Percentiles rank a stretch among this genome's conserved stretches.
Evolutionary conservation across 2,888 invertebrate genomes (phyloP).

Genomic region (Sphecodes monilicornis): DNA sequence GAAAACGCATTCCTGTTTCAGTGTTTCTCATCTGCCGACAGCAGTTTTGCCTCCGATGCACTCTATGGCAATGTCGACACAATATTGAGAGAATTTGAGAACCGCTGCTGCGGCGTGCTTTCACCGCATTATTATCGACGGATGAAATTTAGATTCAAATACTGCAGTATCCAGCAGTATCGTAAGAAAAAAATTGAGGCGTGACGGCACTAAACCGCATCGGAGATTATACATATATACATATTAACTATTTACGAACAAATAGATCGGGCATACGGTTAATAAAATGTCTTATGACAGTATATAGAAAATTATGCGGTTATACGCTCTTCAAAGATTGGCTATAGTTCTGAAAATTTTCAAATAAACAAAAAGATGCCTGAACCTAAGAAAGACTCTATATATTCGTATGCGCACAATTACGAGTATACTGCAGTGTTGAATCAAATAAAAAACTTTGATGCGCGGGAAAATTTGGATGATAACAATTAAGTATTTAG

Average conservation of each 20-base stretch:
- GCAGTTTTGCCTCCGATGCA: neutral
- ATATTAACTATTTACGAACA: neutral
- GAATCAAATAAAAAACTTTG: neutral
- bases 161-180: neutral
- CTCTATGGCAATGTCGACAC: neutral
- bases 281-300: neutral
- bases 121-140: constrained; percentile 18
- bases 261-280: neutral
- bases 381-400: neutral
- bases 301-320: neutral
- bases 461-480: neutral
- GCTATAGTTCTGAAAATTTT: neutral
- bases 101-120: constrained; percentile 1
- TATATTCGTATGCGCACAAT: neutral
- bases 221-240: neutral
- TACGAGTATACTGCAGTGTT: neutral
- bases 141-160: constrained; percentile 4
- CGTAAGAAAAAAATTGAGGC: neutral
- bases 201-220: neutral
- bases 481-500: neutral
- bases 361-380: neutral
- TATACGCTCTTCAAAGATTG: too few species aligned
- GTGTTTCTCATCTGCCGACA: neutral
- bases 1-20: constrained; percentile 5
- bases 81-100: neutral